Conservation (phyloP, 2,797 vertebrate species). For the Oreonectes daqikongensis region DNA sequence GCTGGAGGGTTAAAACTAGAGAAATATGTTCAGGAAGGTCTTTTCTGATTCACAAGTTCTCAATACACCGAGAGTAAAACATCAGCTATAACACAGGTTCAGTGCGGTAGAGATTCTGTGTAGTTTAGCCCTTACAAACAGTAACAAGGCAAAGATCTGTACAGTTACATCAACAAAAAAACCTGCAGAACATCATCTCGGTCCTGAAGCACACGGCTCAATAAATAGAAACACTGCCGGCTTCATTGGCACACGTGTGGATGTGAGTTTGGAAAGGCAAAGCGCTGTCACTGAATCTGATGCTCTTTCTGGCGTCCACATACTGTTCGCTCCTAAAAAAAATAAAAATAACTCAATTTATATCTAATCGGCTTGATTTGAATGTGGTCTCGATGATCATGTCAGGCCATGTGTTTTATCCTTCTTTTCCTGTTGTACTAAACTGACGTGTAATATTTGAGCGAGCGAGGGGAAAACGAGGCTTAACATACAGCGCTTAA, state of each 20-base stretch:
- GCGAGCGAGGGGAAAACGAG: too few species aligned
- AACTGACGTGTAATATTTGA: too few species aligned
- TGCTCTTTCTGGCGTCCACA: conserved; percentile 4
- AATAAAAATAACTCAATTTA: too few species aligned
- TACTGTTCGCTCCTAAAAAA: too few species aligned
- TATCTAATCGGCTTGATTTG: too few species aligned
- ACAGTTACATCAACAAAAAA: neutral
- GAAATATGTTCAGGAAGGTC: conserved; percentile 20
- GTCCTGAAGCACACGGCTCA: neutral
- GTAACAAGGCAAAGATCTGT: conserved; percentile 29
- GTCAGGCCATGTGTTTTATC: too few species aligned
- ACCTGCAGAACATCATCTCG: neutral
- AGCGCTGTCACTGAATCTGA: too few species aligned
- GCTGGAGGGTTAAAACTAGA: conserved; percentile 64
- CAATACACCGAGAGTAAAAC: conserved; percentile 56
- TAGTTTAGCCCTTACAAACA: conserved; percentile 76
- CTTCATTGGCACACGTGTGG: neutral
- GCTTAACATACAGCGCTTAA: too few species aligned
- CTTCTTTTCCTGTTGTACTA: too few species aligned
- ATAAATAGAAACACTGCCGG: conserved; percentile 17
- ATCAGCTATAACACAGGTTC: conserved; percentile 53
- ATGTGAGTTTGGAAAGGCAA: neutral
- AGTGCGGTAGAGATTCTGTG: conserved; percentile 72
- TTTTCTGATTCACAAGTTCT: conserved; percentile 24
- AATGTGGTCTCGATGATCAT: too few species aligned